A percentile compares a stretch with the other conserved stretches of the same genome.
Evolutionary conservation across 2,113 vertebrate genomes (phyloP).

Genomic region (Dicentrarchus labrax): DNA sequence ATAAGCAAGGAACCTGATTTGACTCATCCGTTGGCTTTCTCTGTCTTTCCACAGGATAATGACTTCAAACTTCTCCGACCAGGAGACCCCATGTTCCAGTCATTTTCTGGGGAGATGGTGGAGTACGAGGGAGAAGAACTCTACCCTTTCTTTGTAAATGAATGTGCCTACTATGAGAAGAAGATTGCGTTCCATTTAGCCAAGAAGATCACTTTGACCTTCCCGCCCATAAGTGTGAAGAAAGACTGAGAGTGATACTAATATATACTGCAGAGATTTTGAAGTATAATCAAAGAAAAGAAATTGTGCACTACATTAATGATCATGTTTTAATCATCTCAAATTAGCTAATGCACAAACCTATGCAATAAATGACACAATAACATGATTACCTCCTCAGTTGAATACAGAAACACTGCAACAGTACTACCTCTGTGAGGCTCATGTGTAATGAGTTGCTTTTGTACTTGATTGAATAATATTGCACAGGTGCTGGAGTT

Average conservation of each 20-base stretch:
- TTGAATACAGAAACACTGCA: neutral
- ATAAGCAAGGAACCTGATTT: neutral
- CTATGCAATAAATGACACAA: neutral
- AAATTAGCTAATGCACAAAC: neutral
- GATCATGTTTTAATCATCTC: neutral
- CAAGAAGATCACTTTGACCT: constrained; percentile 56
- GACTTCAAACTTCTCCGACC: constrained; percentile 81
- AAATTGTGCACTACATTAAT: neutral
- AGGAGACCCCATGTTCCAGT: constrained; percentile 81
- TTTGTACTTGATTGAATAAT: neutral
- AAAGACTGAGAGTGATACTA: constrained; percentile 40
- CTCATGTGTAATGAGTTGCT: neutral
- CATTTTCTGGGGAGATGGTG: constrained; percentile 79
- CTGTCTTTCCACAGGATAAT: constrained; percentile 75
- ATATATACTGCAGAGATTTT: neutral
- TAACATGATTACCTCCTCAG: neutral
- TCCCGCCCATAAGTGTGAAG: constrained; percentile 75
- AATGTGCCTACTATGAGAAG: constrained; percentile 86
- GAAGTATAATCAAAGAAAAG: neutral
- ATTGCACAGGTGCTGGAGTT: neutral
- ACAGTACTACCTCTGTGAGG: neutral
- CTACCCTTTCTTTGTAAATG: constrained; percentile 84
- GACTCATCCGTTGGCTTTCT: neutral
- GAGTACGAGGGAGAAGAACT: constrained; percentile 76
- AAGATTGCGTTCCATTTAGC: constrained; percentile 81